Evolutionary conservation across 2,113 vertebrate genomes (phyloP).

Genomic region (Seriola rivoliana): DNA sequence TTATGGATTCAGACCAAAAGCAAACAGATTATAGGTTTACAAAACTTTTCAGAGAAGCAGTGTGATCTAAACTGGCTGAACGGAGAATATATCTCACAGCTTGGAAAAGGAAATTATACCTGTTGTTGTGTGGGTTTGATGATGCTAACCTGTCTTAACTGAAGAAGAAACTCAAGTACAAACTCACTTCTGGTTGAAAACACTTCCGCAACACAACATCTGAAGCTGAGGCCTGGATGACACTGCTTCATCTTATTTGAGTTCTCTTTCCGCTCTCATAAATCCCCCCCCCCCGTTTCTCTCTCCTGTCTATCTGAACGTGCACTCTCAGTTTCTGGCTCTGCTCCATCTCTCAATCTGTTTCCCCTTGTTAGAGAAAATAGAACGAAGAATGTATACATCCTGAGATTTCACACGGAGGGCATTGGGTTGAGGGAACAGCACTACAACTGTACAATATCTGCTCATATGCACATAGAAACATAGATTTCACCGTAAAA

Average conservation of each 20-base stretch:
- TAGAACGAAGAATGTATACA: conserved; percentile 51
- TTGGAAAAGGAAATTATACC: conserved; percentile 19
- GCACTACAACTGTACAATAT: conserved; percentile 55
- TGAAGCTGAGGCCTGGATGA: conserved; percentile 20
- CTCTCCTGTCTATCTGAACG: conserved; percentile 43
- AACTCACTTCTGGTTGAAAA: conserved; percentile 31
- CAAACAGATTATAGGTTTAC: conserved; percentile 6
- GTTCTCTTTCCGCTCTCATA: conserved; percentile 23
- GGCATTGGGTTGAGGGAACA: conserved; percentile 46
- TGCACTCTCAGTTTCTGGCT: conserved; percentile 34
- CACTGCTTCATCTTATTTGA: conserved; percentile 48
- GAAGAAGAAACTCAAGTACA: conserved; percentile 39
- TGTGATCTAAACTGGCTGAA: conserved; percentile 19
- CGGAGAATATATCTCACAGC: neutral
- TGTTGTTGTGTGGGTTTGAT: conserved; percentile 22
- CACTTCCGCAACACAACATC: conserved; percentile 28
- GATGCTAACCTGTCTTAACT: conserved; percentile 16
- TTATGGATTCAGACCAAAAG: conserved; percentile 41
- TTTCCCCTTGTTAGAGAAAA: conserved; percentile 51
- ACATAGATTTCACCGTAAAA: conserved; percentile 46
- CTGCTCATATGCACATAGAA: conserved; percentile 56
- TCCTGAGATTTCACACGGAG: conserved; percentile 78
- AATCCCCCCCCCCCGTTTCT: conserved; percentile 25
- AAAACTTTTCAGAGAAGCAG: conserved; percentile 17
- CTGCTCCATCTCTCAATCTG: conserved; percentile 25